Conservation (phyloP, 2,113 vertebrate genomes). For the Ranitomeya variabilis region DNA sequence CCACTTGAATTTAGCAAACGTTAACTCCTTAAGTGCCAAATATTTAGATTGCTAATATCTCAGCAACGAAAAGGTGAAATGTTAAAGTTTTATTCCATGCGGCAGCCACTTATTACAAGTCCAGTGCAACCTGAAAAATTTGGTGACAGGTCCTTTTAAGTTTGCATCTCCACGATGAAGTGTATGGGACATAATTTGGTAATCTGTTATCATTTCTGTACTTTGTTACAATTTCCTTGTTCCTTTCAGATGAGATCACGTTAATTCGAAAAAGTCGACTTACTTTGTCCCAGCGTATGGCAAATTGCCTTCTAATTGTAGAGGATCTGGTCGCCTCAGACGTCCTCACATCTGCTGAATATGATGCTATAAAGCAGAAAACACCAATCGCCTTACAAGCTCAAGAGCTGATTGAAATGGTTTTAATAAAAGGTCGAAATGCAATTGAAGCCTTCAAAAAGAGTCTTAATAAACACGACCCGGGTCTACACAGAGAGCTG, state of each 20-base stretch:
- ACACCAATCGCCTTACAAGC: constrained; percentile 86
- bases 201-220: too few species aligned
- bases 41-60: too few species aligned
- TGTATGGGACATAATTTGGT: not conserved
- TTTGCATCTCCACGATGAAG: not conserved
- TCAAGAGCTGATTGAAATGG: constrained; percentile 85
- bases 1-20: too few species aligned
- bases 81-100: too few species aligned
- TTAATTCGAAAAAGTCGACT: constrained; percentile 91
- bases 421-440: constrained; percentile 90
- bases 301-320: constrained; percentile 81
- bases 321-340: constrained; percentile 83
- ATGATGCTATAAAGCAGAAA: constrained; percentile 86
- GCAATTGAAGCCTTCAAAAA: constrained; percentile 90
- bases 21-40: too few species aligned
- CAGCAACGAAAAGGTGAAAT: too few species aligned
- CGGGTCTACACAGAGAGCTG: constrained; percentile 85
- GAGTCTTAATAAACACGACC: constrained; percentile 88
- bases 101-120: too few species aligned
- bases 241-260: constrained; percentile 85
- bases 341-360: constrained; percentile 83
- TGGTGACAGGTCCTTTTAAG: not conserved
- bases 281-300: constrained; percentile 86
- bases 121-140: not conserved
- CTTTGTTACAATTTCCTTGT: constrained; percentile 3